Conservation (phyloP, 1,140 invertebrate genomes). For the Yoshiicerus persimilis region DNA sequence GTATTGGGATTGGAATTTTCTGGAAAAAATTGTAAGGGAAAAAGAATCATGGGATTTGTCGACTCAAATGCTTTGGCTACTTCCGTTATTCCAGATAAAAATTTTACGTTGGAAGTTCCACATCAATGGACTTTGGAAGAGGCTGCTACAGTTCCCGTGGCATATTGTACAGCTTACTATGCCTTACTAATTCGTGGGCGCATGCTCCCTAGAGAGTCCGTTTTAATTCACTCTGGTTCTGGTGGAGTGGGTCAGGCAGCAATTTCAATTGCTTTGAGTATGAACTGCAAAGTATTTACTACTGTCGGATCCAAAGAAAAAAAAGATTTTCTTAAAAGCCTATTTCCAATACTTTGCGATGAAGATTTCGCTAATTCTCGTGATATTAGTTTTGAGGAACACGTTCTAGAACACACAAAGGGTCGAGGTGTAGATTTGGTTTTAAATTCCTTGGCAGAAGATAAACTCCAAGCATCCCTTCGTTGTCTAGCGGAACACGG, state of each 20-base stretch:
- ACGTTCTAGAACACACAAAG: constrained; percentile 73
- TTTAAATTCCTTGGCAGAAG: constrained; percentile 89
- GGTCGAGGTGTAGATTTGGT: constrained; percentile 89
- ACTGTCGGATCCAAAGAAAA: constrained; percentile 87
- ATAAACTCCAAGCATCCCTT: constrained; percentile 89
- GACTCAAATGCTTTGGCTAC: constrained; percentile 83
- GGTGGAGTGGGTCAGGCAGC: constrained; percentile 96
- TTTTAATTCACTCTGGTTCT: constrained; percentile 92
- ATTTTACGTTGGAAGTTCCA: constrained; percentile 91
- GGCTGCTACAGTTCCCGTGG: constrained; percentile 90
- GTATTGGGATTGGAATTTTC: constrained; percentile 93
- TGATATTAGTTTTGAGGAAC: constrained; percentile 85
- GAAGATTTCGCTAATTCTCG: constrained; percentile 88
- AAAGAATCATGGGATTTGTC: constrained; percentile 90
- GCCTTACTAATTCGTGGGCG: constrained; percentile 80
- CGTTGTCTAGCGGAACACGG: constrained; percentile 86
- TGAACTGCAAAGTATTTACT: constrained; percentile 75
- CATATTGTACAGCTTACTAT: constrained; percentile 89
- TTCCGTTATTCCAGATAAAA: constrained; percentile 72
- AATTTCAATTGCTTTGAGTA: constrained; percentile 84
- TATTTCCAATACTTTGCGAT: constrained; percentile 80
- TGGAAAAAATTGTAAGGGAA: constrained; percentile 72
- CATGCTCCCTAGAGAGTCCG: constrained; percentile 77
- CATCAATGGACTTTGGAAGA: constrained; percentile 84
- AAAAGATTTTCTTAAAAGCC: constrained; percentile 80